These are phyloP conservation scores for Hippoglossus hippoglossus DNA, from an alignment of 2,797 vertebrate genomes.

Conservation along the genomic window DNA sequence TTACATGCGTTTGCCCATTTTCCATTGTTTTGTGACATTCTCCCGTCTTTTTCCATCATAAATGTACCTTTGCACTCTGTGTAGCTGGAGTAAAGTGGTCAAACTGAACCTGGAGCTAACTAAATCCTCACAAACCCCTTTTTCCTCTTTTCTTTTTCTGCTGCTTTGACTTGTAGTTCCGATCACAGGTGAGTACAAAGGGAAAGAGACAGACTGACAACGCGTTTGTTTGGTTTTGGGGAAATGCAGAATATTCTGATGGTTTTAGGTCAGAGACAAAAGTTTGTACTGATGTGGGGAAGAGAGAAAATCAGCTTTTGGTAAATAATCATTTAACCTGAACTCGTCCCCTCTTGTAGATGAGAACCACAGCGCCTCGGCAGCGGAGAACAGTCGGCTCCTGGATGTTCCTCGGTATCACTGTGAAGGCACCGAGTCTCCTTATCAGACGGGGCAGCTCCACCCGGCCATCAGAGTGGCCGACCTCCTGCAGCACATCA, in stretches of 20 bases:
- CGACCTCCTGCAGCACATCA: slow-evolving; percentile 98
- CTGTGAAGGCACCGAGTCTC: slow-evolving; percentile 97
- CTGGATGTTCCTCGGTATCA: slow-evolving; percentile 97
- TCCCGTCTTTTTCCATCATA: neutral
- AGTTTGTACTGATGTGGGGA: too few relatives aligned
- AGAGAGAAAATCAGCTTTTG: neutral
- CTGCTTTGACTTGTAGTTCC: slow-evolving; percentile 92
- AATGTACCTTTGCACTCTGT: neutral
- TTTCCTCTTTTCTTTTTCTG: slow-evolving; percentile 81
- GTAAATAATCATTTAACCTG: neutral
- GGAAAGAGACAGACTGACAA: neutral
- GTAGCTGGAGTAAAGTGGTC: neutral
- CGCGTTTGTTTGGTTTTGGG: slow-evolving; percentile 26
- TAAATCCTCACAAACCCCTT: slow-evolving; percentile 37
- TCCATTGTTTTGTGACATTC: slow-evolving; percentile 19
- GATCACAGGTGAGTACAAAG: slow-evolving; percentile 94
- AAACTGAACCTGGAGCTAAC: slow-evolving; percentile 16
- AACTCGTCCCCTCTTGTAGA: slow-evolving; percentile 77
- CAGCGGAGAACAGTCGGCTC: slow-evolving; percentile 93
- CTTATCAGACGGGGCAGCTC: slow-evolving; percentile 97
- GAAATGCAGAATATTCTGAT: neutral
- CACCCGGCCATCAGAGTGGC: slow-evolving; percentile 98
- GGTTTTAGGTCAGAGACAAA: neutral
- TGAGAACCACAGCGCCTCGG: slow-evolving; percentile 94
- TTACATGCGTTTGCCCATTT: neutral